Evolutionary conservation across 2,797 vertebrate species (phyloP).

Genomic region (Pipistrellus nathusii): DNA sequence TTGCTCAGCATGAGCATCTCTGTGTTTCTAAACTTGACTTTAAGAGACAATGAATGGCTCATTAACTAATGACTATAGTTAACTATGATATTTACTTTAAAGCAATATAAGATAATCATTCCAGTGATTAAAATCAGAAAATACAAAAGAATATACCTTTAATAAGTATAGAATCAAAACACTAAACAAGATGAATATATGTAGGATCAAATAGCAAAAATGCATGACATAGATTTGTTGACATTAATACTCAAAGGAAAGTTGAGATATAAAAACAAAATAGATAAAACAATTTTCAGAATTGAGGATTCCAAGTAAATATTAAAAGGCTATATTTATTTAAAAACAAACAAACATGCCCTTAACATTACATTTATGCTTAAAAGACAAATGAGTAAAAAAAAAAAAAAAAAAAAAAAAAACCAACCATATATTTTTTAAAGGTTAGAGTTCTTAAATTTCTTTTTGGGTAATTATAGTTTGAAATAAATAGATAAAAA

Average conservation of each 20-base stretch:
- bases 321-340: conserved; percentile 17
- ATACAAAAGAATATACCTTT: neutral
- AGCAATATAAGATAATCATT: neutral
- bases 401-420: neutral
- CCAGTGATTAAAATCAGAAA: neutral
- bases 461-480: conserved; percentile 12
- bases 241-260: neutral
- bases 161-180: neutral
- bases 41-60: conserved; percentile 41
- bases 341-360: neutral
- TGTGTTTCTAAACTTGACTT: conserved; percentile 42
- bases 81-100: neutral
- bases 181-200: neutral
- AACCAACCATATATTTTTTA: neutral
- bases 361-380: neutral
- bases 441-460: conserved; percentile 46
- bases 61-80: conserved; percentile 32
- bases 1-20: neutral
- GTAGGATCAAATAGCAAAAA: neutral
- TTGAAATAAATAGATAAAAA: neutral
- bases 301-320: neutral
- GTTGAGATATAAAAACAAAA: neutral
- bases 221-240: neutral
- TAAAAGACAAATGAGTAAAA: conserved; percentile 48
- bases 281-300: conserved; percentile 24